These are phyloP conservation scores for Chionodraco myersi DNA, from an alignment of 2,113 vertebrate genomes.

Conservation along the genomic window DNA sequence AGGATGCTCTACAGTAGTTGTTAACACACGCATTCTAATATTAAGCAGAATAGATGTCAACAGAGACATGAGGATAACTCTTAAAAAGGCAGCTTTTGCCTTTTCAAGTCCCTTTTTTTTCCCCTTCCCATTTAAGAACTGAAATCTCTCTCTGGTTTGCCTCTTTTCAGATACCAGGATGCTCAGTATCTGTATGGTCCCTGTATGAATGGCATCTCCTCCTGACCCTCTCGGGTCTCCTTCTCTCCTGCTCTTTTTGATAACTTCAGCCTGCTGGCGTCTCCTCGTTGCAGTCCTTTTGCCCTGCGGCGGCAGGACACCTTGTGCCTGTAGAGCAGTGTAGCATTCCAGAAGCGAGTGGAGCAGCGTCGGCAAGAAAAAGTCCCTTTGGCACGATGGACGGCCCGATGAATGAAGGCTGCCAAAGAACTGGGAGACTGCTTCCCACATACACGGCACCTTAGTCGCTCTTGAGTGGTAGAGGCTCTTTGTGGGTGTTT, in stretches of 20 bases:
- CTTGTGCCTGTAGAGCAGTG: slow-evolving; percentile 84
- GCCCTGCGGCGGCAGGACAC: slow-evolving; percentile 80
- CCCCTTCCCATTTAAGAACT: slow-evolving; percentile 52
- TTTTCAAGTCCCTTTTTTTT: slow-evolving; percentile 66
- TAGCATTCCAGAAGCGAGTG: slow-evolving; percentile 84
- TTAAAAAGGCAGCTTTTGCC: slow-evolving; percentile 56
- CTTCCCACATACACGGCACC: slow-evolving; percentile 91
- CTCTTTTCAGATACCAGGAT: slow-evolving; percentile 53
- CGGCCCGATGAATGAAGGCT: slow-evolving; percentile 88
- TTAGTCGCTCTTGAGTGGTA: slow-evolving; percentile 86
- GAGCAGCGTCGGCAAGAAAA: slow-evolving; percentile 84
- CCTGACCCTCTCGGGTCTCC: slow-evolving; percentile 72
- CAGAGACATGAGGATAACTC: slow-evolving; percentile 66
- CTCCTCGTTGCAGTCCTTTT: slow-evolving; percentile 74
- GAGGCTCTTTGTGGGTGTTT: slow-evolving; percentile 81
- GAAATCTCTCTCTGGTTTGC: slow-evolving; percentile 55
- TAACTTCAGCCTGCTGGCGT: slow-evolving; percentile 74
- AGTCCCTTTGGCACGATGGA: slow-evolving; percentile 82
- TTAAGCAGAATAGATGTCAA: slow-evolving; percentile 75
- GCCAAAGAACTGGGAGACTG: slow-evolving; percentile 90
- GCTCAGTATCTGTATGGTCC: slow-evolving; percentile 81
- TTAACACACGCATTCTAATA: slow-evolving; percentile 82
- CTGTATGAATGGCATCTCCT: slow-evolving; percentile 74
- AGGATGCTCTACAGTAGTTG: slow-evolving; percentile 82
- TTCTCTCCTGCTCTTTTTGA: slow-evolving; percentile 73